Conservation (phyloP, 2,888 invertebrate genomes). For the Tipula unca region DNA sequence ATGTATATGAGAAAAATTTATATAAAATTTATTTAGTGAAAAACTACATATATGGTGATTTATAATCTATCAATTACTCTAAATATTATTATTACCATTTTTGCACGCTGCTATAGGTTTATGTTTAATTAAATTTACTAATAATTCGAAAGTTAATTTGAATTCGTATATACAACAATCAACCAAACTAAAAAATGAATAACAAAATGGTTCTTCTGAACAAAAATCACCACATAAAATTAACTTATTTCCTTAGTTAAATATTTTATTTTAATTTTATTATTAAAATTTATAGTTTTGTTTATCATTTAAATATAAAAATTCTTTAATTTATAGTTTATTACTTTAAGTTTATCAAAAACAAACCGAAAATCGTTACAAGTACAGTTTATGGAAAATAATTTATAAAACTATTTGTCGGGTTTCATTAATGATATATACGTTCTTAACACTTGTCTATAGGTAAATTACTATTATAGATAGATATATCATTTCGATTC, state of each 20-base stretch:
- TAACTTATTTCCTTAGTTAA: not conserved
- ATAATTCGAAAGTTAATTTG: not conserved
- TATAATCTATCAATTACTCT: not conserved
- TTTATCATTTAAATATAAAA: not conserved
- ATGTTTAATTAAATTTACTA: not conserved
- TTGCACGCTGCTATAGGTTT: constrained; percentile 23
- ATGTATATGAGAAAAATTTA: not conserved
- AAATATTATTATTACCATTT: not conserved
- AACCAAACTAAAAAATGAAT: not conserved
- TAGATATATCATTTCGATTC: not conserved
- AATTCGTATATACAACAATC: not conserved
- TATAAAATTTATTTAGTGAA: not conserved
- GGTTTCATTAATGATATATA: not conserved
- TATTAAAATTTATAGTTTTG: not conserved
- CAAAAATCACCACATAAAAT: not conserved
- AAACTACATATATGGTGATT: not conserved
- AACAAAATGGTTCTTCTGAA: constrained; percentile 8
- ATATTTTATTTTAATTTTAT: not conserved
- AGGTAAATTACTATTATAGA: not conserved
- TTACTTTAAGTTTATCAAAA: not conserved
- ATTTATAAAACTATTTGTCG: not conserved
- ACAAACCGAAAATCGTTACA: not conserved
- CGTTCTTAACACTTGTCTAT: not conserved
- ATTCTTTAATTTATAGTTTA: not conserved
- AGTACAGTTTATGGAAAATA: not conserved